A percentile compares a stretch with the other conserved stretches of the same genome.
Evolutionary conservation across 2,797 vertebrate genomes (phyloP).

Genomic region (Sebastes goodei): DNA sequence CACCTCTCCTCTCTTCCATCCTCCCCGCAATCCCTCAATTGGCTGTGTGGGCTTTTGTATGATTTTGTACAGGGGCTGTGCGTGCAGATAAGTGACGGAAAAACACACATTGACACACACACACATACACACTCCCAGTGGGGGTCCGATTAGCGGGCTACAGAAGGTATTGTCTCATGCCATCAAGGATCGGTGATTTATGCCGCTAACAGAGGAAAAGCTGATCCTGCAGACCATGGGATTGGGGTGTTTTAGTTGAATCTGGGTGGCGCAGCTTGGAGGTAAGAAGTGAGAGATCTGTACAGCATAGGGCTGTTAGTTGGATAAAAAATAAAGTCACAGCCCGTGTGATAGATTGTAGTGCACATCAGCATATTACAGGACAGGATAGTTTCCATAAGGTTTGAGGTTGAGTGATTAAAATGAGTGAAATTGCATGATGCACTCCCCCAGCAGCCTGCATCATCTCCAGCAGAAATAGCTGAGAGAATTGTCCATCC

Average conservation of each 20-base stretch:
- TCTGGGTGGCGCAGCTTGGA: conserved; percentile 31
- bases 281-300: conserved; percentile 17
- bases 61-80: conserved; percentile 44
- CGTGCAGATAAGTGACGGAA: conserved; percentile 55
- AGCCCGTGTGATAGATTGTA: conserved; percentile 16
- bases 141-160: conserved; percentile 65
- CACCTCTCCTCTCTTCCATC: not conserved
- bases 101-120: conserved; percentile 38
- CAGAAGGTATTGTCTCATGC: conserved; percentile 65
- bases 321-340: conserved; percentile 20
- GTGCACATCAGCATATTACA: conserved; percentile 22
- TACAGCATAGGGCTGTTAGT: not conserved
- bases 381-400: conserved; percentile 21
- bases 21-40: conserved; percentile 21
- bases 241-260: conserved; percentile 59
- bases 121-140: conserved; percentile 25
- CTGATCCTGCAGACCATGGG: conserved; percentile 59
- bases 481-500: conserved; percentile 41
- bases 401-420: conserved; percentile 28
- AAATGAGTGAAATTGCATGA: conserved; percentile 16
- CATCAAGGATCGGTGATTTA: conserved; percentile 61
- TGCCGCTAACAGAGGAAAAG: conserved; percentile 54
- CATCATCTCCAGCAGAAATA: conserved; percentile 37
- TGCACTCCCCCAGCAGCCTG: conserved; percentile 16
- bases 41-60: conserved; percentile 44